Evolutionary conservation across 2,888 invertebrate genomes (phyloP).

Genomic region (Eupeodes luniger): DNA sequence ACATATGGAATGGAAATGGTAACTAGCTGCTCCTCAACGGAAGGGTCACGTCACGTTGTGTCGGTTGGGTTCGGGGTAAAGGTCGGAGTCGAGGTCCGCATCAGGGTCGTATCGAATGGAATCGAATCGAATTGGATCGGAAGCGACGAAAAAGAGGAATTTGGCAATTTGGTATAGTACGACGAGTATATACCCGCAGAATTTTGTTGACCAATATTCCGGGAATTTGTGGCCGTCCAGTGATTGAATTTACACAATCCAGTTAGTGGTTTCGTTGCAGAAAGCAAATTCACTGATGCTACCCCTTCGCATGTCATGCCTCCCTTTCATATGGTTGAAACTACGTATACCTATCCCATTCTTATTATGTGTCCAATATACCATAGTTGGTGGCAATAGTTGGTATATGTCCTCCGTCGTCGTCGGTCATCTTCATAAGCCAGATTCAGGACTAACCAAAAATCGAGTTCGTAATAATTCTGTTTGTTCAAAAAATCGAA

Average conservation of each 20-base stretch:
- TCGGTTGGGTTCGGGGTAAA: too few relatives aligned
- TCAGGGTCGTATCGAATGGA: too few relatives aligned
- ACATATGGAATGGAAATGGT: background rate
- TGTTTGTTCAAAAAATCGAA: conserved; percentile 32
- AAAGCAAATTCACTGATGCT: conserved; percentile 57
- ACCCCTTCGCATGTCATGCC: conserved; percentile 8
- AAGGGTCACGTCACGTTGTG: conserved; percentile 50
- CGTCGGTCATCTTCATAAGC: background rate
- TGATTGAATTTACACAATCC: conserved; percentile 77
- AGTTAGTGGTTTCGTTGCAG: conserved; percentile 73
- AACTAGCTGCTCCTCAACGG: conserved; percentile 16
- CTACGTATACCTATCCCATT: conserved; percentile 20
- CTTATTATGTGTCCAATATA: conserved; percentile 36
- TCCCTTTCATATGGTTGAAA: background rate
- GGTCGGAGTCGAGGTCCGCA: background rate
- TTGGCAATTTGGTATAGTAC: conserved; percentile 50
- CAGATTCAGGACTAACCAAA: background rate
- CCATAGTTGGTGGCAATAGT: background rate
- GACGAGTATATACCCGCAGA: conserved; percentile 49
- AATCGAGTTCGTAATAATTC: conserved; percentile 67
- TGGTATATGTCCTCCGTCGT: background rate
- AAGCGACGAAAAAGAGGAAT: conserved; percentile 41
- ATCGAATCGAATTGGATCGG: background rate
- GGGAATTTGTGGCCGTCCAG: conserved; percentile 69
- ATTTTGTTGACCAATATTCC: conserved; percentile 75